A percentile compares a stretch with the other conserved stretches of the same genome.
phyloP scores from a whole-genome alignment of 2,113 vertebrate species.

The Eulemur macaco region DNA sequence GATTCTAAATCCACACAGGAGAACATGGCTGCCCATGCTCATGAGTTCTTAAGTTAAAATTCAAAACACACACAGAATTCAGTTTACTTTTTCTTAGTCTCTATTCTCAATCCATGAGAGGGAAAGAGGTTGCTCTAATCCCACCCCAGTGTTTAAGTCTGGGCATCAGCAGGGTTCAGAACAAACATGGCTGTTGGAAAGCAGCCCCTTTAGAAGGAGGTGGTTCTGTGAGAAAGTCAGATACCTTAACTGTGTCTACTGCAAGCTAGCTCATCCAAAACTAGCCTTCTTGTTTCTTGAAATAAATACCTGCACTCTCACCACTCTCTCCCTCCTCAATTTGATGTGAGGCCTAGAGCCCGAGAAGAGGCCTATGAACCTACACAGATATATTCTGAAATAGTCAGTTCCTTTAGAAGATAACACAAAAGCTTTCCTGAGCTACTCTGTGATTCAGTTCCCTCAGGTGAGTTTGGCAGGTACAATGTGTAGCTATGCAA shows the following conservation, averaged over 20 bases:
- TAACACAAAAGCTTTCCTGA: slow-evolving; percentile 6
- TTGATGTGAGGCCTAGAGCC: neutral
- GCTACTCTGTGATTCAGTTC: slow-evolving; percentile 21
- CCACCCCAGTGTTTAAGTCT: neutral
- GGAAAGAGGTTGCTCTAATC: neutral
- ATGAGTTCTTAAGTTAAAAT: neutral
- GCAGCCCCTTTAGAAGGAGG: neutral
- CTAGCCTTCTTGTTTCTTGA: neutral
- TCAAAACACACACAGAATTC: neutral
- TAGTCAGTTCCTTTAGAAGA: neutral
- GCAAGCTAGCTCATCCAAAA: neutral
- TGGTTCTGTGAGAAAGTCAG: neutral
- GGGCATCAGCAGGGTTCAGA: neutral
- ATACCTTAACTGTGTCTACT: neutral
- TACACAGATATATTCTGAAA: slow-evolving; percentile 33
- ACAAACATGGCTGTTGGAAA: neutral
- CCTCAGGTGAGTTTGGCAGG: neutral
- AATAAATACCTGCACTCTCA: neutral
- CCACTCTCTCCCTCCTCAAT: neutral
- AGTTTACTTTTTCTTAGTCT: neutral
- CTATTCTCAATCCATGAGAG: neutral
- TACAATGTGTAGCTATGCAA: neutral
- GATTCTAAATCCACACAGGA: neutral
- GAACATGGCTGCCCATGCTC: neutral
- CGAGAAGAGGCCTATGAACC: neutral